A percentile compares a stretch with the other conserved stretches of the same genome.
Evolutionary conservation across 1,140 invertebrate genomes (phyloP).

Genomic region (Adelges cooleyi): DNA sequence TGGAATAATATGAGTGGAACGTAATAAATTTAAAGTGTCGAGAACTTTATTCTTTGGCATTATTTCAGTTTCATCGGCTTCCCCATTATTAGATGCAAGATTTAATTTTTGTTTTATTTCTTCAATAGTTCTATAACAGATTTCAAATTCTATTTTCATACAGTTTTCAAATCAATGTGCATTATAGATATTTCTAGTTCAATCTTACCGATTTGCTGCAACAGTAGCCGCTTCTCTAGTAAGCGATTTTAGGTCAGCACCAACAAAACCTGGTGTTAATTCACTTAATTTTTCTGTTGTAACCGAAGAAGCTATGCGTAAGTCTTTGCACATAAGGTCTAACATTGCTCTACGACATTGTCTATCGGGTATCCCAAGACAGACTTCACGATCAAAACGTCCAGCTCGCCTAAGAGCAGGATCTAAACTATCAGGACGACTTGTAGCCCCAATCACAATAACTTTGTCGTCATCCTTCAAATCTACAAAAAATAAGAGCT

Average conservation of each 20-base stretch:
- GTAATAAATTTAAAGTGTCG: conserved; percentile 2
- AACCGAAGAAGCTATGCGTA: conserved; percentile 57
- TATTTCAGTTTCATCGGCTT: not conserved
- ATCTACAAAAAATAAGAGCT: too few relatives aligned
- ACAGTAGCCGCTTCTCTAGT: conserved; percentile 74
- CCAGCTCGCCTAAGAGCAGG: conserved; percentile 82
- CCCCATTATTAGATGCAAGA: not conserved
- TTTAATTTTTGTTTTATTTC: not conserved
- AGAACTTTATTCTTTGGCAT: not conserved
- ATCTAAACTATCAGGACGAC: conserved; percentile 84
- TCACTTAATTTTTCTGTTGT: conserved; percentile 61
- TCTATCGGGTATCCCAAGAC: conserved; percentile 83
- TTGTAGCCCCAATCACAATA: conserved; percentile 89
- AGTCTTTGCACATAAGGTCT: conserved; percentile 51
- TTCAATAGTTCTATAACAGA: conserved; percentile 8
- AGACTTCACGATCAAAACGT: conserved; percentile 85
- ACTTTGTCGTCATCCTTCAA: conserved; percentile 54
- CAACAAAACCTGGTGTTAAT: conserved; percentile 91
- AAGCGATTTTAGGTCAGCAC: conserved; percentile 81
- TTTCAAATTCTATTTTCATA: too few relatives aligned
- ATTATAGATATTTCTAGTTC: too few relatives aligned
- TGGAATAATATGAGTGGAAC: conserved; percentile 34
- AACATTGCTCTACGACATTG: conserved; percentile 64
- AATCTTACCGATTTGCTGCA: conserved; percentile 49
- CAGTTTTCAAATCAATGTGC: too few relatives aligned